Base-by-base conservation (phyloP, 2,888 invertebrate genomes). In the Leptinotarsa juncta region DNA sequence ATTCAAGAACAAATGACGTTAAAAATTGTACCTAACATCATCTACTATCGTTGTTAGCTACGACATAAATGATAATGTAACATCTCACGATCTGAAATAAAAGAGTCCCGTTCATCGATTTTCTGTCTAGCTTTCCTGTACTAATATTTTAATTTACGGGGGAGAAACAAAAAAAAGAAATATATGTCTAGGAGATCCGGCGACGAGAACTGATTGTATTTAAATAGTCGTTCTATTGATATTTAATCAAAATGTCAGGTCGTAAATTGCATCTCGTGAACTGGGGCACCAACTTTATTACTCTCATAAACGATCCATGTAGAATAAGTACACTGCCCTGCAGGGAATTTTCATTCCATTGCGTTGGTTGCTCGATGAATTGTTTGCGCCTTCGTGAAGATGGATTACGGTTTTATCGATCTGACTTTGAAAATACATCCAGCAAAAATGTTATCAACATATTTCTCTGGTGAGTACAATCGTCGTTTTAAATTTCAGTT, bases 211-310 rank as follows among this genome's bases (percentile, higher is more conserved):
- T 68, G 67, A 68, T 68, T 68, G 23, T 51, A 51, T 51, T 68
- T 50, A 68, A 51, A 23, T 55, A 68, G 67, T 53, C 32, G 65
- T 65, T 50, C 53, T 71, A 51, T 71, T 65, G 65, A 65, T 71
- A 65, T 71, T 71, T 42, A 66, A 65, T 71, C 71, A 42, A 71
- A 71, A 65, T 71, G 71, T 66, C 71, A 55, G 51, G 53, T 71
- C 65, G 65, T 66, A 66, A 71, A 71, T 71, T 66, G 65, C 51
- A 71, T 65, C 23, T 53, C 15, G 53, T 7, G 51, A 71, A 65
- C 53, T 71, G 23, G 71, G 71, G 65, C 71, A 71, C 14, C 48
- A 57, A 57, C 69, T 69, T 69, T 57, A 60, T 69, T 18, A 48
- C 69, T 57, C 60, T 32, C 65, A 66, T 66, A 48, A 70, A 71